phyloP scores from a whole-genome alignment of 2,113 vertebrate genomes.

The Nerophis lumbriciformis region DNA sequence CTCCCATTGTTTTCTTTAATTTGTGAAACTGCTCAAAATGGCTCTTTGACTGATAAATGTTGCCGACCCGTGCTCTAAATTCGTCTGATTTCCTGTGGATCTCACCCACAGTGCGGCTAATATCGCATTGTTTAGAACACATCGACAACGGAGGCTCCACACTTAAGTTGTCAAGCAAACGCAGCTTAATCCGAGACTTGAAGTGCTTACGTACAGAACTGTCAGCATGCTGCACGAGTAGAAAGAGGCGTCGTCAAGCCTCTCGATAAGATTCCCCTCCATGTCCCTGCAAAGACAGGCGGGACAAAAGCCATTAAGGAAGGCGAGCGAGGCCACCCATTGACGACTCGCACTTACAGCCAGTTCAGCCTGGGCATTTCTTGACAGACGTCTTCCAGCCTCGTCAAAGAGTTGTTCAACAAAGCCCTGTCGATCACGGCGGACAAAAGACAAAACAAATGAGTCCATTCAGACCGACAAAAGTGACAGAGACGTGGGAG shows the following conservation, averaged over 20 bases:
- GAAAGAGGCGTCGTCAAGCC: conserved; percentile 84
- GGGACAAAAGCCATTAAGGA: background rate
- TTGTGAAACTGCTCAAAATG: too few species aligned
- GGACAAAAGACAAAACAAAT: background rate
- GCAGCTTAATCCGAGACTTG: too few species aligned
- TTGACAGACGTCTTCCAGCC: conserved; percentile 78
- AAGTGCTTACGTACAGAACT: conserved; percentile 82
- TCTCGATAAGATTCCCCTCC: conserved; percentile 87
- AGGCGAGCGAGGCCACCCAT: background rate
- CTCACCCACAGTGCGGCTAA: too few species aligned
- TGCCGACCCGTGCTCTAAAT: too few species aligned
- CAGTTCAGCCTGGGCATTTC: conserved; percentile 88
- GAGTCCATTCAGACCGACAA: background rate
- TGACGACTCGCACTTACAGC: conserved; percentile 79
- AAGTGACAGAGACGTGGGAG: background rate
- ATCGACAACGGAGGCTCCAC: too few species aligned
- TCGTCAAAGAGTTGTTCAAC: conserved; percentile 85
- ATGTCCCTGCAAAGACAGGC: conserved; percentile 76
- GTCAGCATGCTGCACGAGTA: conserved; percentile 85
- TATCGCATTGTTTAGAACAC: too few species aligned
- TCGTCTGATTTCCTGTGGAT: too few species aligned
- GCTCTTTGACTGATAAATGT: too few species aligned
- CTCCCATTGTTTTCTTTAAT: too few species aligned
- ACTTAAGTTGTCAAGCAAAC: too few species aligned
- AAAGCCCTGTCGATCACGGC: conserved; percentile 73